Percentiles rank a stretch among this genome's conserved stretches.
These are phyloP conservation scores for Axis porcinus DNA, from an alignment of 2,113 vertebrate genomes.

Conservation along the genomic window DNA sequence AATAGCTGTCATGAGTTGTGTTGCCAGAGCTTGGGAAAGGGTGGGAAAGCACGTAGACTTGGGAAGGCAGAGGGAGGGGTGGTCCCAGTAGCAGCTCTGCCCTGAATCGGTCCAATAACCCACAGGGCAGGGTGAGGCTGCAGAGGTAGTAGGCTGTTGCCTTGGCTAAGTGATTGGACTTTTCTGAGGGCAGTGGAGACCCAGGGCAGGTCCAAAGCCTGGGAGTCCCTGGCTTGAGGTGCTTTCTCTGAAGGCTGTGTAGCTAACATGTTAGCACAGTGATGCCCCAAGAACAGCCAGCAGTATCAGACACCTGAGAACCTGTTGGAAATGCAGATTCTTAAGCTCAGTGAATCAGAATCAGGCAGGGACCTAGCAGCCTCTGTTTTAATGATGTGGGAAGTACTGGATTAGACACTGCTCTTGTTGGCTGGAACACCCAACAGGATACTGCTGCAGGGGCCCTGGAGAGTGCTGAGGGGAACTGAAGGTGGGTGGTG, in stretches of 20 bases:
- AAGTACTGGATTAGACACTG: background rate
- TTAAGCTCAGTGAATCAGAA: background rate
- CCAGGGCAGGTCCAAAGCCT: background rate
- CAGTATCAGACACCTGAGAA: background rate
- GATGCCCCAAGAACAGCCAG: background rate
- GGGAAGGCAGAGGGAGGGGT: background rate
- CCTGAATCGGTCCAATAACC: background rate
- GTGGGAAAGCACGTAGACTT: too few species aligned
- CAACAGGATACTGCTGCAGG: accelerated
- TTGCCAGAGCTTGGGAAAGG: background rate
- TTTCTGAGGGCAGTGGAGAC: background rate
- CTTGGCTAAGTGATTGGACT: background rate
- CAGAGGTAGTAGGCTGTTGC: too few species aligned
- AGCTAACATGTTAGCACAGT: background rate
- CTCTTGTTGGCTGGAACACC: too few species aligned
- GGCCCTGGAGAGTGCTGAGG: background rate
- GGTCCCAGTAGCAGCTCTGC: background rate
- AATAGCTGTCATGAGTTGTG: accelerated
- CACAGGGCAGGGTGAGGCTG: background rate
- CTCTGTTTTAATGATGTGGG: background rate
- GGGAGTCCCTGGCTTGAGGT: background rate
- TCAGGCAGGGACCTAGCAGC: background rate
- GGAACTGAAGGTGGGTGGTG: background rate
- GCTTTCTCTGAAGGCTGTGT: background rate
- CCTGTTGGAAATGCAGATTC: background rate